These are phyloP conservation scores for Lordiphosa clarofinis DNA, from an alignment of 1,140 invertebrate genomes.

Conservation along the genomic window DNA sequence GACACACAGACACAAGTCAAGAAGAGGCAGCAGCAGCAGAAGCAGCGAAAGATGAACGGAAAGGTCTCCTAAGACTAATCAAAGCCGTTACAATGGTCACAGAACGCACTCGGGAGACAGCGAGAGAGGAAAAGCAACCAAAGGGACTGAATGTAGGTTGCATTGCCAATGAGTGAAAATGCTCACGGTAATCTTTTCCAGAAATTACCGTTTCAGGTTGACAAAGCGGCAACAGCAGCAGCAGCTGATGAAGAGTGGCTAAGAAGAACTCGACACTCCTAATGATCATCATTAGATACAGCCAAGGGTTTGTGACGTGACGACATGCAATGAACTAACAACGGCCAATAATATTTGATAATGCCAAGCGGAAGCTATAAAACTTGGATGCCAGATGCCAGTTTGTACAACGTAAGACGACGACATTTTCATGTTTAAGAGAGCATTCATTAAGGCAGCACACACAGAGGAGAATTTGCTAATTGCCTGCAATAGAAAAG, in stretches of 20 bases:
- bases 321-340: slow-evolving; percentile 61
- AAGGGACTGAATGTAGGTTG: slow-evolving; percentile 64
- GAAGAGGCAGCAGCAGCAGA: neutral
- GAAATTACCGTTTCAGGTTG: slow-evolving; percentile 69
- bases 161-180: slow-evolving; percentile 60
- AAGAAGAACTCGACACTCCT: slow-evolving; percentile 24
- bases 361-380: slow-evolving; percentile 74
- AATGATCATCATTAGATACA: slow-evolving; percentile 72
- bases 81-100: slow-evolving; percentile 67
- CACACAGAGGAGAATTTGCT: slow-evolving; percentile 49
- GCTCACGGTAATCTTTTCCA: slow-evolving; percentile 52
- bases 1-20: slow-evolving; percentile 5
- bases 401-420: slow-evolving; percentile 18
- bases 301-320: slow-evolving; percentile 72
- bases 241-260: slow-evolving; percentile 10
- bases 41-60: slow-evolving; percentile 37
- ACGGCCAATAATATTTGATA: slow-evolving; percentile 72
- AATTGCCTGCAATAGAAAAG: slow-evolving; percentile 65
- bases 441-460: slow-evolving; percentile 19
- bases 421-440: slow-evolving; percentile 39
- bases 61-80: slow-evolving; percentile 51
- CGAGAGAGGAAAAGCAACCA: slow-evolving; percentile 3
- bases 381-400: slow-evolving; percentile 18
- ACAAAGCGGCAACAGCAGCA: slow-evolving; percentile 31
- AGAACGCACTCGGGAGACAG: slow-evolving; percentile 47